A percentile compares a stretch with the other conserved stretches of the same genome.
phyloP scores from a whole-genome alignment of 2,113 vertebrate species.

The Notarius lentiginosus region DNA sequence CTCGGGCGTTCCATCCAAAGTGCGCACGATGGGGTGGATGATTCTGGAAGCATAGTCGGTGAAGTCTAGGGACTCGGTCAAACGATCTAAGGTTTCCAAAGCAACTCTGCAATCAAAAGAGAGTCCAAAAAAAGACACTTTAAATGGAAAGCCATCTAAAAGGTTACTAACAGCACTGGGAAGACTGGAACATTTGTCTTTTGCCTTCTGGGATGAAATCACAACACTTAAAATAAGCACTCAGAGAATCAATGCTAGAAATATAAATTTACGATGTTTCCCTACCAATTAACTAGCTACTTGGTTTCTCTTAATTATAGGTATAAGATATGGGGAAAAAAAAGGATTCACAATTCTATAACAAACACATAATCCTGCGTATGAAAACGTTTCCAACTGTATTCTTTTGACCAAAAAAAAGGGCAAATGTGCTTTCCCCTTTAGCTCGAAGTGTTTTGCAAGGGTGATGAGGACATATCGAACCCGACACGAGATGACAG shows the following conservation, averaged over 20 bases:
- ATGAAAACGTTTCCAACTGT: slow-evolving; percentile 22
- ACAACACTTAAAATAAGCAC: neutral
- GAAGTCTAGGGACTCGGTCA: slow-evolving; percentile 97
- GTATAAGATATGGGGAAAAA: neutral
- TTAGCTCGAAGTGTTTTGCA: slow-evolving; percentile 8
- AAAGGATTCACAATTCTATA: neutral
- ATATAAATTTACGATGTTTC: neutral
- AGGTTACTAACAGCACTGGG: neutral
- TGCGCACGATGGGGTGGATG: slow-evolving; percentile 93
- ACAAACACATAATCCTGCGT: slow-evolving; percentile 4
- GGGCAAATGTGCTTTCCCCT: slow-evolving; percentile 17
- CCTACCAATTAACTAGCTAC: neutral
- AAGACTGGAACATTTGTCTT: neutral
- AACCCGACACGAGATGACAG: slow-evolving; percentile 13
- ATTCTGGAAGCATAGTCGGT: slow-evolving; percentile 96
- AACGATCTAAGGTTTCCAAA: slow-evolving; percentile 90
- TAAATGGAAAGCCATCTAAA: neutral
- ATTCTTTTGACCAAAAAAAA: slow-evolving; percentile 1
- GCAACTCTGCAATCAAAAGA: slow-evolving; percentile 78
- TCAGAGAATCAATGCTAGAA: neutral
- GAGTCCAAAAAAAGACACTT: slow-evolving; percentile 20
- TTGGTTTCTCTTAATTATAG: neutral
- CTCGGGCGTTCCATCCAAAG: slow-evolving; percentile 90
- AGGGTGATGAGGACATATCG: slow-evolving; percentile 19
- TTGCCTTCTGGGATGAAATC: neutral